Base-by-base conservation (phyloP, 2,797 vertebrate species). In the Leptatherina wallacei region DNA sequence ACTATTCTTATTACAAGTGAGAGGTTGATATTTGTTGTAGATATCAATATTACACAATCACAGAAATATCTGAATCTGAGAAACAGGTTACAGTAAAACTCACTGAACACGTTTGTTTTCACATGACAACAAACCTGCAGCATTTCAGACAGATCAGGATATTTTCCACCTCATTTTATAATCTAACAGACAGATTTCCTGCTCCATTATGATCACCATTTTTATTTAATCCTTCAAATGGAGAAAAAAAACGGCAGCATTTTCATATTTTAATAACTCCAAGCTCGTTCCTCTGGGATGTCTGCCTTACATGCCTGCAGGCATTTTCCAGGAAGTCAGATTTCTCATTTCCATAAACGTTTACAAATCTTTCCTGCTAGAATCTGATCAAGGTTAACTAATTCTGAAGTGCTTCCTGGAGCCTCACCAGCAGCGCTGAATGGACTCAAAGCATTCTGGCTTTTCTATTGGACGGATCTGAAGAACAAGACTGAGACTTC, bases 401-500 rank as follows among this genome's bases (percentile, higher is more conserved):
- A 38, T 52, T 61, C 29, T 52, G 4, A 49, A 57, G 24, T 35
- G 32, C 33, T 22, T 70, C 32, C 58, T 61, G 32, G 55, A 70
- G 42, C 51, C 51, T 62, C 58, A 24, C n/a, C 49, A 68, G 42
- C 8, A 10, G 20, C 4, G 1, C n/a, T 73, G 51, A 78, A 71
- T 22, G 14, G 47, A 68, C 44, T 67, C 20, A 52, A 12, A 14
- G 24, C 14, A 1, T 42, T 32, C 18, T 40, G 10, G 40, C 33
- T 68, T 69, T 38, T 63, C 1, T 6, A 1, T n/a, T 20, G 9
- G 29, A 61, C 12, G 16, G 18, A 0, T 33, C 33, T 51, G 58
- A 60, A 47, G 57, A 73, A 61, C 13, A 0, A 58, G 13, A 24
- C 49, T 13, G 62, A 77, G 71, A 62, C 52, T 61, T 56, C 62